Conservation (phyloP, 2,888 invertebrate genomes). For the Dolichopus griseipennis region DNA sequence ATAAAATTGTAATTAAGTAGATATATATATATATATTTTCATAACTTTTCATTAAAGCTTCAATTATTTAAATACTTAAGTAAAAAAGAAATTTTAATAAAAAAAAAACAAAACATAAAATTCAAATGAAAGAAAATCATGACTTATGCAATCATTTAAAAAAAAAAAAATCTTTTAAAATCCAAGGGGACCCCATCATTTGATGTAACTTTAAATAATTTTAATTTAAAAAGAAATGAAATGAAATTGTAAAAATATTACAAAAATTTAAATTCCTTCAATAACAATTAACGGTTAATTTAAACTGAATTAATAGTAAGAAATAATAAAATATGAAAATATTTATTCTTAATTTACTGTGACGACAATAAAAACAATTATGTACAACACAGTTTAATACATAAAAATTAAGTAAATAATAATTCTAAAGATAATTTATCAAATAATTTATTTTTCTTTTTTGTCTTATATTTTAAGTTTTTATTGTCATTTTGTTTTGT, state of each 20-base stretch:
- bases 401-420: too few species aligned
- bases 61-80: too few species aligned
- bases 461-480: too few species aligned
- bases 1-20: too few species aligned
- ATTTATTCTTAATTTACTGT: neutral
- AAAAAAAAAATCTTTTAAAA: neutral
- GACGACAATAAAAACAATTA: neutral
- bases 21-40: too few species aligned
- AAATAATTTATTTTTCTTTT: too few species aligned
- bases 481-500: too few species aligned
- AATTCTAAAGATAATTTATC: too few species aligned
- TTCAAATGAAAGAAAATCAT: neutral
- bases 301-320: neutral
- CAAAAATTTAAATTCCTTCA: neutral
- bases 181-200: neutral
- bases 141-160: neutral
- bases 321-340: neutral
- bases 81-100: too few species aligned
- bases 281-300: neutral
- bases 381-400: neutral
- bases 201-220: neutral
- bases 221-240: neutral
- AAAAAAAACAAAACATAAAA: too few species aligned
- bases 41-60: too few species aligned
- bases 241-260: neutral